Conservation (phyloP, 1,140 invertebrate genomes). For the Venustaconcha ellipsiformis region DNA sequence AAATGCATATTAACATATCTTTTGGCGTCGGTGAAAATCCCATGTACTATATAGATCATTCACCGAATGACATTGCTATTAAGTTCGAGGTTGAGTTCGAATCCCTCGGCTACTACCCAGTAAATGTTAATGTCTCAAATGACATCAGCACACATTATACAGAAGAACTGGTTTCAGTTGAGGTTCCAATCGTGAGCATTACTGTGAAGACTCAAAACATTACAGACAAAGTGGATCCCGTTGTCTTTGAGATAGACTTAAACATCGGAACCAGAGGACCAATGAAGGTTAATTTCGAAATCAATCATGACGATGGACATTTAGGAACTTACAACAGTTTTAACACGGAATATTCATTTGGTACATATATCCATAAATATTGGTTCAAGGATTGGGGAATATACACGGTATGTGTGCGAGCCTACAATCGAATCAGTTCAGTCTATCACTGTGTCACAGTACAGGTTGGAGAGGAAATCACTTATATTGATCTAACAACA, state of each 20-base stretch:
- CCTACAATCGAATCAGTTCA: constrained; percentile 56
- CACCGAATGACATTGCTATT: constrained; percentile 21
- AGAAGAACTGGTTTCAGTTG: constrained; percentile 53
- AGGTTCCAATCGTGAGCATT: constrained; percentile 49
- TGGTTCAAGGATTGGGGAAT: constrained; percentile 60
- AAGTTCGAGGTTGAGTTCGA: constrained; percentile 40
- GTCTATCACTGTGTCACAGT: constrained; percentile 38
- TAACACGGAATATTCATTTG: constrained; percentile 34
- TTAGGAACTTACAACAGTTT: constrained; percentile 18
- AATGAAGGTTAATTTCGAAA: constrained; percentile 42
- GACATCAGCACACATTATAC: constrained; percentile 42
- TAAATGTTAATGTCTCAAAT: constrained; percentile 49
- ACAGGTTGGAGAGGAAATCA: constrained; percentile 64
- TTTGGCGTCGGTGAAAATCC: constrained; percentile 47
- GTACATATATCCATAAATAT: constrained; percentile 39
- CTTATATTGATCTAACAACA: constrained; percentile 56
- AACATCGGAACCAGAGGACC: constrained; percentile 44
- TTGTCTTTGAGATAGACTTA: constrained; percentile 41
- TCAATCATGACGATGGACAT: constrained; percentile 52
- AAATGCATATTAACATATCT: constrained; percentile 48
- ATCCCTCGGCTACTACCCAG: constrained; percentile 52
- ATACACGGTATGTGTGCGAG: constrained; percentile 54
- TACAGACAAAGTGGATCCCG: constrained; percentile 40
- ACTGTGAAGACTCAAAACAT: constrained; percentile 40
- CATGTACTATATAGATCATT: constrained; percentile 47